Evolutionary conservation across 2,888 invertebrate genomes (phyloP).

Genomic region (Sminthurinus aureus): DNA sequence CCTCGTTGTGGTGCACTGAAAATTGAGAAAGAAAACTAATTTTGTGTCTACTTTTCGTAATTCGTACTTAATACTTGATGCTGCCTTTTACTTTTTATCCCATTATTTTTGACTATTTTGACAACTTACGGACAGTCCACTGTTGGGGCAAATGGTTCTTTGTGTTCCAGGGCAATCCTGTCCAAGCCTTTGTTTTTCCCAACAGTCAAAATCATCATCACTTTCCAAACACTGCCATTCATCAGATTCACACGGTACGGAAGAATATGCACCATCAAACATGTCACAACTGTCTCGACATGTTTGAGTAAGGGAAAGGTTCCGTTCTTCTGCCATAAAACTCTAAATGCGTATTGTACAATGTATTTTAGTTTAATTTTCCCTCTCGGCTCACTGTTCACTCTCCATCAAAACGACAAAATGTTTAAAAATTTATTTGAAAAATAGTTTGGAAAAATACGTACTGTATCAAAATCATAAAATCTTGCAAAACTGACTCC

Average conservation of each 20-base stretch:
- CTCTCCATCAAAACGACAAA: not conserved
- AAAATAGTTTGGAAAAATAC: not conserved
- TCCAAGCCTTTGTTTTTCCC: constrained; percentile 5
- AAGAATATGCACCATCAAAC: constrained; percentile 43
- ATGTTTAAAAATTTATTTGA: not conserved
- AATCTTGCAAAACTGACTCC: constrained; percentile 35
- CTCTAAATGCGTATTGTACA: constrained; percentile 8
- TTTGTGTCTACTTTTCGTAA: not conserved
- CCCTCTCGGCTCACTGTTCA: not conserved
- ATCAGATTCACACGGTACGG: constrained; percentile 38
- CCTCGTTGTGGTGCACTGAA: constrained; percentile 34
- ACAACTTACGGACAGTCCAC: constrained; percentile 27
- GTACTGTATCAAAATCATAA: constrained; percentile 45
- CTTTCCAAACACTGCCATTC: constrained; percentile 41
- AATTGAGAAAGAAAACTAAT: not conserved
- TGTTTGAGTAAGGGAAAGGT: constrained; percentile 41
- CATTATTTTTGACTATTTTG: not conserved
- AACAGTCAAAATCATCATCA: constrained; percentile 44
- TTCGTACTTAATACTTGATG: not conserved
- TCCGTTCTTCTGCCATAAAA: constrained; percentile 40
- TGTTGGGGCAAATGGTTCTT: constrained; percentile 36
- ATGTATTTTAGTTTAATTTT: not conserved
- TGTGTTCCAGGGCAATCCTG: constrained; percentile 26
- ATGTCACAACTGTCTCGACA: constrained; percentile 45
- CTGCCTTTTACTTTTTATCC: not conserved